A percentile compares a stretch with the other conserved stretches of the same genome.
phyloP scores from a whole-genome alignment of 92 coral and sea anemone genomes.

The Paragorgia papillata region DNA sequence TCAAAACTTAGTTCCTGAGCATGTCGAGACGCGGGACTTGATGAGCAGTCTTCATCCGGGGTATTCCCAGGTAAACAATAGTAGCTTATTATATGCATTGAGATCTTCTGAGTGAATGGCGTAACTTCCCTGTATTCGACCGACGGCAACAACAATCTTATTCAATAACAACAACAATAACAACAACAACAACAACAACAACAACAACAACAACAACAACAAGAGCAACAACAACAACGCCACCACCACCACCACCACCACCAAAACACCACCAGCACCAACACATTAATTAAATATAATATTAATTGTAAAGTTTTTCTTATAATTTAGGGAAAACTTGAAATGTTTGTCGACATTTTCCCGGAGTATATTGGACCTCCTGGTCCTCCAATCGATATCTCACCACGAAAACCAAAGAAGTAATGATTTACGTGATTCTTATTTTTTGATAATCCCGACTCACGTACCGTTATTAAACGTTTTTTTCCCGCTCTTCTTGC shows the following conservation, averaged over 20 bases:
- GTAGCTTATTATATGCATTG: too few species aligned
- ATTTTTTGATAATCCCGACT: too few species aligned
- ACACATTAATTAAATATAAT: neutral
- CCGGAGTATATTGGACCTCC: constrained; percentile 75
- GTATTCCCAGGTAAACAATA: constrained; percentile 75
- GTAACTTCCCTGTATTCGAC: too few species aligned
- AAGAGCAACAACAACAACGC: too few species aligned
- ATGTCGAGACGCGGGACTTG: constrained; percentile 89
- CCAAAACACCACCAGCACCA: too few species aligned
- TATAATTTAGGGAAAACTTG: constrained; percentile 68
- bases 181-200: too few species aligned
- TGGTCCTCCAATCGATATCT: constrained; percentile 78
- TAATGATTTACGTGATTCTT: too few species aligned
- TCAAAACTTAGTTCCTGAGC: constrained; percentile 82
- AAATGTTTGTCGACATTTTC: constrained; percentile 87
- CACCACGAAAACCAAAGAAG: constrained; percentile 76
- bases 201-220: too few species aligned
- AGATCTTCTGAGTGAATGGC: too few species aligned
- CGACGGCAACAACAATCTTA: too few species aligned
- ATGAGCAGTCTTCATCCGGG: constrained; percentile 87
- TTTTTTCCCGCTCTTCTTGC: neutral
- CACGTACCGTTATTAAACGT: neutral
- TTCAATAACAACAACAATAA: too few species aligned
- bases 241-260: too few species aligned
- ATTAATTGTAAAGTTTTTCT: neutral